Evolutionary conservation across 2,888 invertebrate species (phyloP).

Genomic region (Luffia ferchaultella): DNA sequence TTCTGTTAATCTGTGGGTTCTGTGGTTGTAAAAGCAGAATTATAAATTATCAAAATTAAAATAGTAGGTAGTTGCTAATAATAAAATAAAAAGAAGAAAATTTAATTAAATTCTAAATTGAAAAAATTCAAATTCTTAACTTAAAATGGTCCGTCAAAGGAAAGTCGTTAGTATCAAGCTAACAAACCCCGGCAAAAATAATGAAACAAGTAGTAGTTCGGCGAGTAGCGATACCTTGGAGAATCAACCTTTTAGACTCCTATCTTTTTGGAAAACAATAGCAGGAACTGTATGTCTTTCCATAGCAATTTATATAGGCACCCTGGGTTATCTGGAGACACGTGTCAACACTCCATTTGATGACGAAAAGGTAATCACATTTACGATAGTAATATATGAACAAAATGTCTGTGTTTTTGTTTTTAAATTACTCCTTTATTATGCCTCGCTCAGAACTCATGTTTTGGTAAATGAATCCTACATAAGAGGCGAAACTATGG

Average conservation of each 20-base stretch:
- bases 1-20: no score
- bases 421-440: no score
- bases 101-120: no score
- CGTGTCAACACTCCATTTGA: conserved; percentile 87
- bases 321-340: conserved; percentile 86
- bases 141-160: conserved; percentile 41
- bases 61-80: no score
- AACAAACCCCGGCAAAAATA: conserved; percentile 18
- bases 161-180: conserved; percentile 30
- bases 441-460: no score
- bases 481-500: no score
- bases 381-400: not conserved
- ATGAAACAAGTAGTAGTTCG: conserved; percentile 39
- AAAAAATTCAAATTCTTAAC: no score
- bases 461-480: no score
- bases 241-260: conserved; percentile 25
- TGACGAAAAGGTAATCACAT: conserved; percentile 70
- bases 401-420: no score
- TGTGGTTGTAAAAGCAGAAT: no score
- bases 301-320: conserved; percentile 78
- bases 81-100: no score
- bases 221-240: conserved; percentile 27
- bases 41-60: no score
- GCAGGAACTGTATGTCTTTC: conserved; percentile 69
- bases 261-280: conserved; percentile 66